Base-by-base conservation (phyloP, 1,140 invertebrate species). In the Akabosia matsudoensis region DNA sequence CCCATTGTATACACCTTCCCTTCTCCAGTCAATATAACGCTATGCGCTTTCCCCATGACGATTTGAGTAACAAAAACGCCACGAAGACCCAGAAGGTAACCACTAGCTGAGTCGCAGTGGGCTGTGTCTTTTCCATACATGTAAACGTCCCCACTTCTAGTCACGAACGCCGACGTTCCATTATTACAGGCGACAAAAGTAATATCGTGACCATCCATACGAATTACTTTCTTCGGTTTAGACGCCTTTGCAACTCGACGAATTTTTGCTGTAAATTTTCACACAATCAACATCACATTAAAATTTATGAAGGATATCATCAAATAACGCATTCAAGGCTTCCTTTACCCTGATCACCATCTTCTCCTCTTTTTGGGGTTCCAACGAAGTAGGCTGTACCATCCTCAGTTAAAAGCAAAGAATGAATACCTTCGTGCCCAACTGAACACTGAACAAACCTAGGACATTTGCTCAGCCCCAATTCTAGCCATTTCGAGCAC, bases 81-180 rank as follows among this genome's bases (percentile, higher is more conserved):
- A 82, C 92, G 90, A 52, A 98, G 85, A 75, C 90, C 91, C 0
- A 86, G 87, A 10, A 94, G 90, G 24, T 89, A 82, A 4, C 91
- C 92, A 75, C 90, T 90, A 14, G 87, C 85, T 30, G 89, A 86
- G 86, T 97, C 95, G 83, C 92, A 93, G 84, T 97, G 92, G 4
- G 92, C 87, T 3, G 93, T 94, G 86, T 98, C 96, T 86, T 98
- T 98, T 28, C 96, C 96, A 85, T 95, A 97, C 91, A 98, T 94
- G 52, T 93, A 89, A 0, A 97, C 85, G 80, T 94, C 91, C 0
- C 96, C 96, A 74, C 93, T 91, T 82, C 91, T 90, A 13, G 93
- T 96, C 0, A 98, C 91, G 52, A 98, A 88, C 30, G 95, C 96
- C 33, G 94, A 96, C 22, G 94, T 95, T 7, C 95, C 96, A 87